Evolutionary conservation across 1,140 invertebrate species (phyloP).

Genomic region (Diabrotica undecimpunctata): DNA sequence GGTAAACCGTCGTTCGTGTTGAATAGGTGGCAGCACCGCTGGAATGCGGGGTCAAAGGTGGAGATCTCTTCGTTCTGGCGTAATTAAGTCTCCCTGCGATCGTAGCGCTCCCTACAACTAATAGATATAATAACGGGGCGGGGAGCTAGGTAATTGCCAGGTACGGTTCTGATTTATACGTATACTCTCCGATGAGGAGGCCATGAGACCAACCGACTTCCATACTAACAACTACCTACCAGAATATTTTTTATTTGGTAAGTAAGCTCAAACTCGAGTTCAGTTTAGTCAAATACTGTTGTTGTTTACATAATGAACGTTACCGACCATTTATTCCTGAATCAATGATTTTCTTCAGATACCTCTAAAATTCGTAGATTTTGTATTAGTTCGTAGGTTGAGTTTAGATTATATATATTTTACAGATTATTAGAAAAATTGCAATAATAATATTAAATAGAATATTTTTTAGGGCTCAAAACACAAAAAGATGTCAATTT

Average conservation of each 20-base stretch:
- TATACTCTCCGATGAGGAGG: slow-evolving; percentile 22
- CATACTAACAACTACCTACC: slow-evolving; percentile 19
- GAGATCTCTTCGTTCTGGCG: slow-evolving; percentile 42
- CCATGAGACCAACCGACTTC: slow-evolving; percentile 21
- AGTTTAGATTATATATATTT: no score
- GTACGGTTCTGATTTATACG: slow-evolving; percentile 46
- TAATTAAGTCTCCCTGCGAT: slow-evolving; percentile 47
- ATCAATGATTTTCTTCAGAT: no score
- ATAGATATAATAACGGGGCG: slow-evolving; percentile 49
- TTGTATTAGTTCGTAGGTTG: no score
- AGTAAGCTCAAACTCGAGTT: background rate
- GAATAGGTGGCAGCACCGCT: slow-evolving; percentile 40
- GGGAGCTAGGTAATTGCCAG: slow-evolving; percentile 45
- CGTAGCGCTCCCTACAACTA: slow-evolving; percentile 46
- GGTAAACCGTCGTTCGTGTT: slow-evolving; percentile 30
- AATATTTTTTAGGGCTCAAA: no score
- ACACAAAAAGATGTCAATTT: no score
- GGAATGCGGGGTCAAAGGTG: slow-evolving; percentile 48
- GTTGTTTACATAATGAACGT: no score
- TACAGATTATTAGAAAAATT: no score
- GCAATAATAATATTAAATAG: no score
- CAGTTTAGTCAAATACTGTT: no score
- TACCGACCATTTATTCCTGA: no score
- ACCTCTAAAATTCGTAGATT: no score
- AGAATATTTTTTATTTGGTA: slow-evolving; percentile 10